Evolutionary conservation across 2,113 vertebrate genomes (phyloP).

Genomic region (Phylloscopus trochiloides): DNA sequence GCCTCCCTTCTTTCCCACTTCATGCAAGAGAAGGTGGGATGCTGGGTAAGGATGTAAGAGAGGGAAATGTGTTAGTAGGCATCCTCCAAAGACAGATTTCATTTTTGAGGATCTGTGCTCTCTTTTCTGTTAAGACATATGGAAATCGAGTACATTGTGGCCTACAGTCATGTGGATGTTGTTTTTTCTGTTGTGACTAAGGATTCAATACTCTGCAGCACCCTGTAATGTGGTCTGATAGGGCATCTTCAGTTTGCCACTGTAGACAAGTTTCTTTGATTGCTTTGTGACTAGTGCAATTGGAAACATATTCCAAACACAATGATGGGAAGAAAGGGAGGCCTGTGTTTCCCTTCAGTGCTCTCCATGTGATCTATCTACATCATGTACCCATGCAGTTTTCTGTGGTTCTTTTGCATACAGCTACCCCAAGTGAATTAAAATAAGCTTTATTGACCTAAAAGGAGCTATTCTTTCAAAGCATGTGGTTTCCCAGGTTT

Average conservation of each 20-base stretch:
- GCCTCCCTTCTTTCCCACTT: not conserved
- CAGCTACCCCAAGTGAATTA: not conserved
- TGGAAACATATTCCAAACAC: conserved; percentile 50
- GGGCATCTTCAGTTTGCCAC: conserved; percentile 7
- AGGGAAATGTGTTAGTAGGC: not conserved
- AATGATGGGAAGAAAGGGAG: conserved; percentile 48
- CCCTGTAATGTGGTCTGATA: conserved; percentile 24
- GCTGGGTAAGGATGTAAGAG: not conserved
- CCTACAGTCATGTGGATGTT: not conserved
- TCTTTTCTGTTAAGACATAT: not conserved
- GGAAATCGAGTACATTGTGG: not conserved
- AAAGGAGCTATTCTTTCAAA: not conserved
- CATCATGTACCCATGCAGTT: not conserved
- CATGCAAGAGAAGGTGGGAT: not conserved
- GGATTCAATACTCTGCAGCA: not conserved
- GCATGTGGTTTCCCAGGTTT: not conserved
- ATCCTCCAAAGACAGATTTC: not conserved
- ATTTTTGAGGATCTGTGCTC: not conserved
- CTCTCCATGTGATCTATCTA: not conserved
- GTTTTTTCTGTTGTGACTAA: not conserved
- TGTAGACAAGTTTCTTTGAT: not conserved
- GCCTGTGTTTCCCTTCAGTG: not conserved
- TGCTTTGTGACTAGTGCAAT: conserved; percentile 7
- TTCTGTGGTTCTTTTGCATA: not conserved
- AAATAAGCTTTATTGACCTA: not conserved